Percentiles rank a stretch among this genome's conserved stretches.
These are phyloP conservation scores for Macrotis lagotis DNA, from an alignment of 2,113 vertebrate species.

Conservation along the genomic window DNA sequence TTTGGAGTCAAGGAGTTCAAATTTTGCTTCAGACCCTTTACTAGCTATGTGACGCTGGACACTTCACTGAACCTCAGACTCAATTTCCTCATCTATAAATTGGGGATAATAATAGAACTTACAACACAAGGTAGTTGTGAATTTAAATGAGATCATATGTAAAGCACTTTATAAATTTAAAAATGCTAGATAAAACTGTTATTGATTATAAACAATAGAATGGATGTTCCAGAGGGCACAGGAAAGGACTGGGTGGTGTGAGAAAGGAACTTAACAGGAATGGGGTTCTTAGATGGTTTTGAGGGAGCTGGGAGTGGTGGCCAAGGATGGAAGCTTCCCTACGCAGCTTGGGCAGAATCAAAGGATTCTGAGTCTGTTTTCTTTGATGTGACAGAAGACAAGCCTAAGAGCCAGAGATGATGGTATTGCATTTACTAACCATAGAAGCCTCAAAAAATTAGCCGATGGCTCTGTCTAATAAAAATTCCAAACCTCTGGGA, in stretches of 20 bases:
- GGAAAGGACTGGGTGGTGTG: neutral
- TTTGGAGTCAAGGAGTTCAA: neutral
- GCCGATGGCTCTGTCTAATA: slow-evolving; percentile 57
- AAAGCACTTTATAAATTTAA: neutral
- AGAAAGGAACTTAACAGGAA: neutral
- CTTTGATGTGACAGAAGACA: slow-evolving; percentile 48
- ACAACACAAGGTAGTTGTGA: neutral
- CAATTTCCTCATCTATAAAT: neutral
- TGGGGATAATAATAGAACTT: neutral
- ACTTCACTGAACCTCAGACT: neutral
- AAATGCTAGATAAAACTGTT: neutral
- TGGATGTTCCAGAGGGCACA: neutral
- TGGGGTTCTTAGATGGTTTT: neutral
- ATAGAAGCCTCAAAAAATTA: slow-evolving; percentile 28
- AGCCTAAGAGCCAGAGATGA: slow-evolving; percentile 14
- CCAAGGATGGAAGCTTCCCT: neutral
- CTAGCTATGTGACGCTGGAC: neutral
- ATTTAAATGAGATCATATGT: neutral
- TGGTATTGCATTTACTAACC: neutral
- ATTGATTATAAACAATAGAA: neutral
- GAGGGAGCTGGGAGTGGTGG: neutral
- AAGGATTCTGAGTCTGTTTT: neutral
- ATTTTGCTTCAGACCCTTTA: neutral
- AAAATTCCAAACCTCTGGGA: slow-evolving; percentile 57
- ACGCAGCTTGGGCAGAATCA: neutral